Evolutionary conservation across 2,888 invertebrate genomes (phyloP).

Genomic region (Augiades crinisus): DNA sequence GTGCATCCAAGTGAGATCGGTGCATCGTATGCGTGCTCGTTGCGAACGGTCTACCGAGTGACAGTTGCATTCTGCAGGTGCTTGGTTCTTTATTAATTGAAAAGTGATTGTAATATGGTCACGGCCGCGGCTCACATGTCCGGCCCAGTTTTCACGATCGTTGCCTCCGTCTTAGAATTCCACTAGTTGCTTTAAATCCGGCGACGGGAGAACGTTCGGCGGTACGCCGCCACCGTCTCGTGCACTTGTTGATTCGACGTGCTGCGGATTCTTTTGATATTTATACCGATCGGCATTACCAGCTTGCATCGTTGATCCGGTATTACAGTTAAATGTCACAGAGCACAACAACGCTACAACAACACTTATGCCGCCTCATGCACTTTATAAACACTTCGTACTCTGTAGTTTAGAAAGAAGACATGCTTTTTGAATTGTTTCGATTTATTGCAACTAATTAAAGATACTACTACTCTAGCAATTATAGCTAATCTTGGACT

Average conservation of each 20-base stretch:
- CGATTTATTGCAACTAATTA: not conserved
- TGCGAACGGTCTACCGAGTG: conserved; percentile 47
- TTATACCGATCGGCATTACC: not conserved
- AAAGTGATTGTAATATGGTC: conserved; percentile 80
- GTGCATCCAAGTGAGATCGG: conserved; percentile 55
- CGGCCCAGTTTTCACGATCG: conserved; percentile 77
- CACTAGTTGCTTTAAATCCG: conserved; percentile 59
- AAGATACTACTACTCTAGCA: not conserved
- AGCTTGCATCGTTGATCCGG: not conserved
- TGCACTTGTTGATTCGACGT: conserved; percentile 56
- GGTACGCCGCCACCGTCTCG: conserved; percentile 6
- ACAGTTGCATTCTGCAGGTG: conserved; percentile 76
- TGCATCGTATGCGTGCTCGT: conserved; percentile 51
- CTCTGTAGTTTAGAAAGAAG: too few species aligned
- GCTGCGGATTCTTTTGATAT: conserved; percentile 11
- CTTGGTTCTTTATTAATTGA: conserved; percentile 76
- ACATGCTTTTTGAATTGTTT: not conserved
- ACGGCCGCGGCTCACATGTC: conserved; percentile 78
- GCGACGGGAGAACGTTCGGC: conserved; percentile 44
- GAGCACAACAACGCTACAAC: not conserved
- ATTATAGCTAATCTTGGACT: not conserved
- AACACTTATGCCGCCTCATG: not conserved
- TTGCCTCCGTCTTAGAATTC: conserved; percentile 50
- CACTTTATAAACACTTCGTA: not conserved
- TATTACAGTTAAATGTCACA: not conserved